Percentiles rank a stretch among this genome's conserved stretches.
These are phyloP conservation scores for Dugesia japonica DNA, from an alignment of 2,888 invertebrate species.

Conservation along the genomic window DNA sequence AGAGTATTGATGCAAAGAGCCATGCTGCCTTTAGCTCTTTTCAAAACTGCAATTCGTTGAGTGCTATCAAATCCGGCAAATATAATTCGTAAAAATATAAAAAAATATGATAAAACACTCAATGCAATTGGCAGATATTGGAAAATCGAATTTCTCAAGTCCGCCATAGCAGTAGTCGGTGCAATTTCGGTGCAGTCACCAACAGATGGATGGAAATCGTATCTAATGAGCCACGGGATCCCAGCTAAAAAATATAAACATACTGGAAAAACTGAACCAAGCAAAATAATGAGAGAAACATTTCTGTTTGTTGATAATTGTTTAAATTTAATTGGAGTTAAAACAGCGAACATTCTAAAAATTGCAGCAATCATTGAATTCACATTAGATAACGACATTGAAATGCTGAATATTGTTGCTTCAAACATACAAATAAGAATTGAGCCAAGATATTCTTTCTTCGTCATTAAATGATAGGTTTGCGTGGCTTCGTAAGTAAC, in stretches of 20 bases:
- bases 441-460: background rate
- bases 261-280: background rate
- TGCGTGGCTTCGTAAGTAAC: background rate
- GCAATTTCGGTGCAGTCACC: background rate
- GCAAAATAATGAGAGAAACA: background rate
- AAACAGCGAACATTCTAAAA: background rate
- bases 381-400: background rate
- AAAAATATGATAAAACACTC: background rate
- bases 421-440: background rate
- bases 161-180: background rate
- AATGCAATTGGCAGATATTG: background rate
- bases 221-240: background rate
- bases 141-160: background rate
- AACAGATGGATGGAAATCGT: background rate
- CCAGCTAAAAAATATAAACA: background rate
- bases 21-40: background rate
- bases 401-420: background rate
- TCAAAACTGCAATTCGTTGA: background rate
- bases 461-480: background rate
- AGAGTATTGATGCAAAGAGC: background rate
- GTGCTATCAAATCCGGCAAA: background rate
- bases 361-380: background rate
- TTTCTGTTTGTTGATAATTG: background rate
- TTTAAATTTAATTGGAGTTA: background rate
- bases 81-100: background rate